Conservation (phyloP, 2,797 vertebrate genomes). For the Melanotaenia nigrans region DNA sequence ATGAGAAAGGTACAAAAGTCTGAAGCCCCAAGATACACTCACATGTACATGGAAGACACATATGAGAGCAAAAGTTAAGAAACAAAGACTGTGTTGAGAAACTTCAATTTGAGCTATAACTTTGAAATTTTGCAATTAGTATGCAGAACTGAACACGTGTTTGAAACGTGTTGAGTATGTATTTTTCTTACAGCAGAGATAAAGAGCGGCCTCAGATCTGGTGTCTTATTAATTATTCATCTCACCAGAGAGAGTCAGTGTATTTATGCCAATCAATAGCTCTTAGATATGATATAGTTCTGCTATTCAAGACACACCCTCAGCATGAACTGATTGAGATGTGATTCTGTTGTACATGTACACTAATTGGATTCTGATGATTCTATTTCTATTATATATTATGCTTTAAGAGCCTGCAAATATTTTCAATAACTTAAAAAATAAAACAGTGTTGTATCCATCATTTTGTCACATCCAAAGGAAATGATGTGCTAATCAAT, state of each 20-base stretch:
- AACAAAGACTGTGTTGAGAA: conserved; percentile 30
- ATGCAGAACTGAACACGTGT: conserved; percentile 17
- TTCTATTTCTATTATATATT: conserved; percentile 7
- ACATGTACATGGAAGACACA: conserved; percentile 25
- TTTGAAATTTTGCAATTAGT: conserved; percentile 28
- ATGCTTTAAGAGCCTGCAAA: neutral
- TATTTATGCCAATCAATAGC: conserved; percentile 88
- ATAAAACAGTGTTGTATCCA: neutral
- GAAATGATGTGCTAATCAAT: neutral
- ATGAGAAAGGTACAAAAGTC: conserved; percentile 58
- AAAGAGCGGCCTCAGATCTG: conserved; percentile 71
- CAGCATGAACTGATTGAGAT: conserved; percentile 62
- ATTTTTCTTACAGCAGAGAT: conserved; percentile 50
- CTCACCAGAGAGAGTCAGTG: conserved; percentile 77
- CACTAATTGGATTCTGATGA: conserved; percentile 21
- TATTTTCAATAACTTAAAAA: conserved; percentile 8
- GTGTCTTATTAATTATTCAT: conserved; percentile 87
- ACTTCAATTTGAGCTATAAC: conserved; percentile 16
- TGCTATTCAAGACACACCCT: conserved; percentile 72
- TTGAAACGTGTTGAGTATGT: conserved; percentile 17
- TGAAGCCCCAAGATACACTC: conserved; percentile 42
- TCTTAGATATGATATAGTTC: conserved; percentile 87
- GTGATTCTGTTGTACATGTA: neutral
- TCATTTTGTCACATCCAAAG: too few relatives aligned
- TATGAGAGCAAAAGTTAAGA: conserved; percentile 41